These are phyloP conservation scores for Drosophila siamana DNA, from an alignment of 2,888 invertebrate genomes.

Conservation along the genomic window DNA sequence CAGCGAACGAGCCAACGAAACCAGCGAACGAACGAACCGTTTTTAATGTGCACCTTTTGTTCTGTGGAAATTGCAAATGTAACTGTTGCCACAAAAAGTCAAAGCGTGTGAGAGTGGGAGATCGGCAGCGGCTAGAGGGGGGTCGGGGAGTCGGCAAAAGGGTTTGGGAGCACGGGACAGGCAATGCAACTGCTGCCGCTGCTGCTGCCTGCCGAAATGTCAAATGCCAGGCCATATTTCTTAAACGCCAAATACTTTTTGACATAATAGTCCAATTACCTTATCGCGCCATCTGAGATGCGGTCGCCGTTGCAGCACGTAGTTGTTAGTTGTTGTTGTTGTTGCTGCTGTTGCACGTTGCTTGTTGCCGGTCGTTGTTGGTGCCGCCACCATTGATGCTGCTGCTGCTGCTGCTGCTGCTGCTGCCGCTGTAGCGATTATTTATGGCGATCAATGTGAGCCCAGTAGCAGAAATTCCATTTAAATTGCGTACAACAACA, in stretches of 20 bases:
- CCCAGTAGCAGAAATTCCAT: slow-evolving; percentile 78
- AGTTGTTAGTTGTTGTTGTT: slow-evolving; percentile 48
- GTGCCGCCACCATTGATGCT: slow-evolving; percentile 42
- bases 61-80: slow-evolving; percentile 76
- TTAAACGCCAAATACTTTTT: slow-evolving; percentile 85
- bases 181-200: slow-evolving; percentile 28
- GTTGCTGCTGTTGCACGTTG: slow-evolving; percentile 30
- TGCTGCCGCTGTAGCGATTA: slow-evolving; percentile 65
- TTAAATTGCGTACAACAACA: slow-evolving; percentile 75
- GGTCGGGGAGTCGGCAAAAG: not conserved
- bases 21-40: slow-evolving; percentile 47
- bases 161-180: slow-evolving; percentile 16
- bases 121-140: not conserved
- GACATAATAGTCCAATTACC: slow-evolving; percentile 85
- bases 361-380: slow-evolving; percentile 37
- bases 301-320: slow-evolving; percentile 70
- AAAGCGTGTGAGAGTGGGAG: not conserved
- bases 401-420: slow-evolving; percentile 40
- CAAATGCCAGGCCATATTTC: slow-evolving; percentile 85
- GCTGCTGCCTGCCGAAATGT: slow-evolving; percentile 77
- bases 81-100: slow-evolving; percentile 36
- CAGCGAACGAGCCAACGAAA: slow-evolving; percentile 10
- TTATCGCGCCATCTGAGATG: slow-evolving; percentile 84
- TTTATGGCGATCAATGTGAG: slow-evolving; percentile 75
- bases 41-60: slow-evolving; percentile 79